phyloP scores from a whole-genome alignment of 2,888 invertebrate species.

The Arrhopalites spinosus region DNA sequence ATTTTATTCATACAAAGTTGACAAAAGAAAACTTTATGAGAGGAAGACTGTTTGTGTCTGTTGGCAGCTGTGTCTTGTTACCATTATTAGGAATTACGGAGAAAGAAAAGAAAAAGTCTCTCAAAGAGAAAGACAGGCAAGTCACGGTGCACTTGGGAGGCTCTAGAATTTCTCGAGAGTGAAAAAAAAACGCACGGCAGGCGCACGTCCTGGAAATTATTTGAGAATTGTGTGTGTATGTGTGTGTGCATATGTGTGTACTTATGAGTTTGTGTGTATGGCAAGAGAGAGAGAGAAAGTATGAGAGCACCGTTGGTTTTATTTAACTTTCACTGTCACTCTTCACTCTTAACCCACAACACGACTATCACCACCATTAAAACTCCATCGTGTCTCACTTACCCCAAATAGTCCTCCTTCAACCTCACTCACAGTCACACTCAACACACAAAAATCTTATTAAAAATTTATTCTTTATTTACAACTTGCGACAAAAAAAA shows the following conservation, averaged over 20 bases:
- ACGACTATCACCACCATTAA: constrained; percentile 8
- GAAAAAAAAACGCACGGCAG: constrained; percentile 15
- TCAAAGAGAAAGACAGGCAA: background rate
- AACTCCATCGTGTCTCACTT: constrained; percentile 5
- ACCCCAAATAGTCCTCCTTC: background rate
- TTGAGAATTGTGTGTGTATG: background rate
- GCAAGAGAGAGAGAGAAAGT: background rate
- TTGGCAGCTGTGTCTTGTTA: background rate
- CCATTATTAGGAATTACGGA: background rate
- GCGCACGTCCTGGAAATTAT: constrained; percentile 23
- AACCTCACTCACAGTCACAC: background rate
- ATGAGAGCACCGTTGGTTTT: constrained; percentile 19
- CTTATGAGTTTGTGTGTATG: background rate
- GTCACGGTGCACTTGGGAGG: background rate
- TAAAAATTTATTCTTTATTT: too few species aligned
- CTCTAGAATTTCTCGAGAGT: background rate
- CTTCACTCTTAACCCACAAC: constrained; percentile 17
- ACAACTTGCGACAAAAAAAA: too few species aligned
- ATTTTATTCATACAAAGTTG: too few species aligned
- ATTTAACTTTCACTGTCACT: constrained; percentile 28
- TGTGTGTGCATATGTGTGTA: background rate
- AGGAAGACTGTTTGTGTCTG: background rate
- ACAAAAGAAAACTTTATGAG: background rate
- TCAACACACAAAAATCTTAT: too few species aligned
- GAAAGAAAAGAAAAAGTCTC: background rate